phyloP scores from a whole-genome alignment of 2,113 vertebrate species.

The Dipodomys merriami region DNA sequence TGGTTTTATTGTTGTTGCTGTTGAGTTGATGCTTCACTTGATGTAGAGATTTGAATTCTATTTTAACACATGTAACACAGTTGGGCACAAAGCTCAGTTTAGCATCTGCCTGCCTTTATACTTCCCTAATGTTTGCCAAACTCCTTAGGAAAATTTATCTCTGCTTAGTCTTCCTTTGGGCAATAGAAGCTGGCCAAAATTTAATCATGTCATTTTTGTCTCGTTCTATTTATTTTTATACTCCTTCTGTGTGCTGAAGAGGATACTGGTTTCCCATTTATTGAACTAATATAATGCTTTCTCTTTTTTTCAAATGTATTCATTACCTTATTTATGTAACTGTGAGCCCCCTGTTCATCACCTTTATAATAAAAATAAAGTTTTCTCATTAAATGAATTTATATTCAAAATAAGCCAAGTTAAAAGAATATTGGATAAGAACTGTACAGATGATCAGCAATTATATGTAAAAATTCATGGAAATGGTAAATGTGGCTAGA shows the following conservation, averaged over 20 bases:
- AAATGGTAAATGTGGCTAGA: background rate
- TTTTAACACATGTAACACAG: constrained; percentile 1
- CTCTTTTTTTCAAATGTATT: background rate
- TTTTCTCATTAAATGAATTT: constrained; percentile 54
- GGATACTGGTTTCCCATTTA: constrained; percentile 40
- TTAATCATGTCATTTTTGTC: constrained; percentile 45
- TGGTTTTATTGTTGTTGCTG: background rate
- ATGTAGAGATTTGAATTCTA: background rate
- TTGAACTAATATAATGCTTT: background rate
- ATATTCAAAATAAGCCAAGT: constrained; percentile 39
- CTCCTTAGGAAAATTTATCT: constrained; percentile 49
- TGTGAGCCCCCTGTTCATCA: too few species aligned
- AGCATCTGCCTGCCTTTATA: background rate
- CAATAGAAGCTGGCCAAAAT: constrained; percentile 46
- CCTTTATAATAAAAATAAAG: background rate
- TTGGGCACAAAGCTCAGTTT: background rate
- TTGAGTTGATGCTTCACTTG: background rate
- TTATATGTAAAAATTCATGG: constrained; percentile 7
- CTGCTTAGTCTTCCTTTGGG: constrained; percentile 12
- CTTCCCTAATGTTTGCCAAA: constrained; percentile 16
- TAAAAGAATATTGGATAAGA: constrained; percentile 43
- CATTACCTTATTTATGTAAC: too few species aligned
- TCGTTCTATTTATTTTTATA: constrained; percentile 62
- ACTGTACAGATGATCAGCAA: constrained; percentile 40
- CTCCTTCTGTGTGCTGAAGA: constrained; percentile 40